Base-by-base conservation (phyloP, 2,113 vertebrate species). In the Entosphenus tridentatus region DNA sequence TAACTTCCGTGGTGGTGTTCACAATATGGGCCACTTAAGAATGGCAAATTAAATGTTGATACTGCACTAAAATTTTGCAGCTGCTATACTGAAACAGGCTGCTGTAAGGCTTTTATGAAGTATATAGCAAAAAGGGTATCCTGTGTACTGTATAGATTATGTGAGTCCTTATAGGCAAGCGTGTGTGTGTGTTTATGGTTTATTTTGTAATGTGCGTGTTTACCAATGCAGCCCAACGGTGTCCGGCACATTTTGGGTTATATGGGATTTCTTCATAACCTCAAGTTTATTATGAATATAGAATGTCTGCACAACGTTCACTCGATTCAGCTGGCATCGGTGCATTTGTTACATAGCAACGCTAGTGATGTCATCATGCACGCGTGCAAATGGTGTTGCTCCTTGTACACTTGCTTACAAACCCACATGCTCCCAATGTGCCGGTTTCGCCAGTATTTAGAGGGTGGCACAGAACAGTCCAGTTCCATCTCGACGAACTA, bases 291-390 rank as follows among this genome's bases (percentile, higher is more conserved):
- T 16, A 65, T n/a, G 10, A n/a, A 21, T 16, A 16, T n/a, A 65
- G 62, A 16, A 65, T 16, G 62, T 62, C 62, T 65, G 62, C 9
- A 65, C 10, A 16, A 65, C 62, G 62, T 16, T 65, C n/a, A 16
- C n/a, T 65, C 62, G n/a, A 65, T 65, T n/a, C n/a, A 65, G 62
- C 10, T 65, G n/a, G 62, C 11, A 65, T 65, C 62, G 62, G 21
- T 16, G 62, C 21, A 65, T 65, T 65, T 65, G n/a, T n/a, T 65
- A 21, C 62, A 65, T 65, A 65, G 62, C 62, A n/a, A 65, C n/a
- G 8, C 62, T 39, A 39, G 39, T 39, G 39, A 39, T 7, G 39
- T 39, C 39, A 39, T 39, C 39, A 39, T 39, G 39, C 39, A 39
- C 39, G 39, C 39, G 39, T 39, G 39, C 39, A 39, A 39, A 39